A percentile compares a stretch with the other conserved stretches of the same genome.
Conservation (phyloP, 2,113 vertebrate species). For the Sylvilagus bachmani region DNA sequence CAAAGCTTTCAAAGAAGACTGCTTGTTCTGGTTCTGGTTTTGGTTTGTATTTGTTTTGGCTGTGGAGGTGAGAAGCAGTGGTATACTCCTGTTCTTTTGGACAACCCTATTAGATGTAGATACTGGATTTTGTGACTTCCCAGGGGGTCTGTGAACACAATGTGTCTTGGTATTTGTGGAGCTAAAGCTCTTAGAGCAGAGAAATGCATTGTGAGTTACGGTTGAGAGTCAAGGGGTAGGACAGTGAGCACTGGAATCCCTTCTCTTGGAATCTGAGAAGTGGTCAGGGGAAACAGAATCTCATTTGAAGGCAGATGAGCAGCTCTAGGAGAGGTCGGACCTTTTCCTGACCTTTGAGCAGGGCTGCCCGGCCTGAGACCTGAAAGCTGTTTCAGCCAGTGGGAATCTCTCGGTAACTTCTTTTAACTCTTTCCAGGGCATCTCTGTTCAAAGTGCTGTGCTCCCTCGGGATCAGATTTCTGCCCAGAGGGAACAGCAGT, state of each 20-base stretch:
- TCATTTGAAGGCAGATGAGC: background rate
- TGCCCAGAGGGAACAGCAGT: background rate
- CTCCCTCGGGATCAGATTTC: conserved; percentile 16
- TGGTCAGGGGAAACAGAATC: background rate
- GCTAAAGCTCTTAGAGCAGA: background rate
- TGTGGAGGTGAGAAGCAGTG: background rate
- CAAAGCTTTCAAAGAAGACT: background rate
- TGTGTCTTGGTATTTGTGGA: background rate
- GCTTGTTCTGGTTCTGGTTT: background rate
- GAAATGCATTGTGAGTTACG: background rate
- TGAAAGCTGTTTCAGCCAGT: background rate
- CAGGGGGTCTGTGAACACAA: background rate
- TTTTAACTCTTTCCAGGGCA: background rate
- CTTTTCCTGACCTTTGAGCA: background rate
- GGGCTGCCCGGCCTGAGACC: background rate
- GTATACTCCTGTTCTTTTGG: background rate
- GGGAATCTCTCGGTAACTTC: background rate
- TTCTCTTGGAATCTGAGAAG: background rate
- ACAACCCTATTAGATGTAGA: background rate
- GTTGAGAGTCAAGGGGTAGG: background rate
- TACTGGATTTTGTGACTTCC: background rate
- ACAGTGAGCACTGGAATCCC: background rate
- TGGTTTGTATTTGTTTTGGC: background rate
- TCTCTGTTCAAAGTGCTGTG: background rate
- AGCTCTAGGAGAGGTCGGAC: background rate